These are phyloP conservation scores for Falco biarmicus DNA, from an alignment of 2,797 vertebrate species.

Conservation along the genomic window DNA sequence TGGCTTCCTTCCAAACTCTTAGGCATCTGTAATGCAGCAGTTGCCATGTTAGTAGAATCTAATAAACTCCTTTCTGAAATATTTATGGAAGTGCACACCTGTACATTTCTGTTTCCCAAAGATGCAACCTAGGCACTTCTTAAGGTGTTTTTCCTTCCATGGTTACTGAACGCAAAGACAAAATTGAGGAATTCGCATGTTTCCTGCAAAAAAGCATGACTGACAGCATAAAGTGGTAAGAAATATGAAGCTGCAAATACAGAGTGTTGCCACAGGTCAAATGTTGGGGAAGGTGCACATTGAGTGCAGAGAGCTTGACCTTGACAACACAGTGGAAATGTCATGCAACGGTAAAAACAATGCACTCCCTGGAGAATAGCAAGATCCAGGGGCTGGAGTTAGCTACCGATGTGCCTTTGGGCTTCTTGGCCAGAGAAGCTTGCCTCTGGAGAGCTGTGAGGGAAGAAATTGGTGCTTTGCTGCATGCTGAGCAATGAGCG, in stretches of 20 bases:
- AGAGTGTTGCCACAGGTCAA: background rate
- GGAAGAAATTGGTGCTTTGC: background rate
- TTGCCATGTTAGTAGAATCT: conserved; percentile 33
- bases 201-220: background rate
- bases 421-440: background rate
- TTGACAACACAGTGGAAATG: background rate
- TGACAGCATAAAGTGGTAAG: rapidly evolving
- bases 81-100: conserved; percentile 40
- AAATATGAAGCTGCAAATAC: background rate
- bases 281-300: background rate
- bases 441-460: background rate
- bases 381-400: background rate
- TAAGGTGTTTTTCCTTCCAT: background rate
- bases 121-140: conserved; percentile 36
- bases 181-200: background rate
- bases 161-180: background rate
- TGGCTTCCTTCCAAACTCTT: conserved; percentile 40
- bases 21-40: background rate
- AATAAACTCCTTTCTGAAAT: conserved; percentile 33
- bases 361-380: rapidly evolving
- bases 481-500: background rate
- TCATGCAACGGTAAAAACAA: background rate
- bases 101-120: background rate
- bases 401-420: background rate
- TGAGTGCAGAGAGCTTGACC: background rate